phyloP scores from a whole-genome alignment of 2,888 invertebrate genomes.

The Dryobota labecula region DNA sequence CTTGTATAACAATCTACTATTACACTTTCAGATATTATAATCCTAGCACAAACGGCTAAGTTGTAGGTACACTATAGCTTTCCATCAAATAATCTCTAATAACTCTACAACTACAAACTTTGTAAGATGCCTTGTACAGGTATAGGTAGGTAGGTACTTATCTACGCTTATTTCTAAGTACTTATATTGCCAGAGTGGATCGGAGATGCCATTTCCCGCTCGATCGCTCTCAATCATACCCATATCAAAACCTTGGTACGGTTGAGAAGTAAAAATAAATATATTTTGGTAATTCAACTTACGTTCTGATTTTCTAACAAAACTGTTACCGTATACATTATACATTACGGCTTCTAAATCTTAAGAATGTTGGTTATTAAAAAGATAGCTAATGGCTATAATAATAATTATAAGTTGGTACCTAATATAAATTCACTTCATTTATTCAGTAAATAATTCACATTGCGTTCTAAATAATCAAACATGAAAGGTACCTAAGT shows the following conservation, averaged over 20 bases:
- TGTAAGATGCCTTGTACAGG: not conserved
- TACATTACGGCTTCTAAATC: not conserved
- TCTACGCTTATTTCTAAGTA: slow-evolving; percentile 24
- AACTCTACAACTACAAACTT: slow-evolving; percentile 2
- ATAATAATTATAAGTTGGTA: too few species aligned
- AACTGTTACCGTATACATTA: too few species aligned
- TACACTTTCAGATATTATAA: not conserved
- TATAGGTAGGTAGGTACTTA: not conserved
- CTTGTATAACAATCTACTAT: too few species aligned
- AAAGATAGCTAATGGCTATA: not conserved
- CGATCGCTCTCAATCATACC: slow-evolving; percentile 83
- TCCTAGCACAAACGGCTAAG: not conserved
- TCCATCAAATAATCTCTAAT: not conserved
- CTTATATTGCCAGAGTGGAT: slow-evolving; percentile 71
- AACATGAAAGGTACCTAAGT: too few species aligned
- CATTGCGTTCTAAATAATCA: too few species aligned
- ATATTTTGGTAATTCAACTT: slow-evolving; percentile 15
- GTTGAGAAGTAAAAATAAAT: slow-evolving; percentile 54
- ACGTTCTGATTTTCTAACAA: slow-evolving; percentile 19
- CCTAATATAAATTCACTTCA: too few species aligned
- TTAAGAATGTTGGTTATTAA: slow-evolving; percentile 7
- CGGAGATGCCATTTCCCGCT: slow-evolving; percentile 83
- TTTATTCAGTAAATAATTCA: too few species aligned
- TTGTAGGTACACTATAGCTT: not conserved
- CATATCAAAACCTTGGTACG: slow-evolving; percentile 72